phyloP scores from a whole-genome alignment of 2,113 vertebrate species.

The Herpetotheres cachinnans region DNA sequence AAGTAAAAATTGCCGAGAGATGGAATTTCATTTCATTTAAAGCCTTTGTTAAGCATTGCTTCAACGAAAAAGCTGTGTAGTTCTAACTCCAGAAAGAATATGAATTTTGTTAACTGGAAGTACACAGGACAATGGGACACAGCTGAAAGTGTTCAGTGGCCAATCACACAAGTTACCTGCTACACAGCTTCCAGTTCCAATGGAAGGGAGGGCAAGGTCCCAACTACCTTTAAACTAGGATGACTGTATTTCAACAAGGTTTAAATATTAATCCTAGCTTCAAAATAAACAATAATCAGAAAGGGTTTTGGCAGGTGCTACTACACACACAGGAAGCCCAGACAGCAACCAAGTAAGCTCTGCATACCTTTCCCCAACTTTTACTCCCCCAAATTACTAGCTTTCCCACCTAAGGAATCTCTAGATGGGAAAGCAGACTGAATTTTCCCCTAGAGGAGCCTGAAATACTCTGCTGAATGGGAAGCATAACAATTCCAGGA shows the following conservation, averaged over 20 bases:
- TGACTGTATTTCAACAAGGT: background rate
- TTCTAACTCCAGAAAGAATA: background rate
- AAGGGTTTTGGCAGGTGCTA: background rate
- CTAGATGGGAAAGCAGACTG: background rate
- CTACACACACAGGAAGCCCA: background rate
- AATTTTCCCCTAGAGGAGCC: background rate
- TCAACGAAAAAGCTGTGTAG: background rate
- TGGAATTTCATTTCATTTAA: background rate
- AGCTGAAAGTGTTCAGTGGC: background rate
- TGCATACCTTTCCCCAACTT: background rate
- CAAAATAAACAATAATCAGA: background rate
- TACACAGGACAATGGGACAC: background rate
- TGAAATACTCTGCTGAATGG: background rate
- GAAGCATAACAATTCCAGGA: background rate
- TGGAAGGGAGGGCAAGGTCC: background rate
- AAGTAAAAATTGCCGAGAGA: background rate
- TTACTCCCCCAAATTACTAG: background rate
- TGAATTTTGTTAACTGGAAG: background rate
- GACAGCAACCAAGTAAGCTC: background rate
- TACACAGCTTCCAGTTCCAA: background rate
- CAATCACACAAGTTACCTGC: background rate
- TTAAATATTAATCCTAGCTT: constrained; percentile 21
- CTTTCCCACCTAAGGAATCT: background rate
- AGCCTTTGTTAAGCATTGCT: background rate
- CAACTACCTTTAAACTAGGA: background rate